Evolutionary conservation across 2,888 invertebrate genomes (phyloP).

Genomic region (Teleiodes luculella): DNA sequence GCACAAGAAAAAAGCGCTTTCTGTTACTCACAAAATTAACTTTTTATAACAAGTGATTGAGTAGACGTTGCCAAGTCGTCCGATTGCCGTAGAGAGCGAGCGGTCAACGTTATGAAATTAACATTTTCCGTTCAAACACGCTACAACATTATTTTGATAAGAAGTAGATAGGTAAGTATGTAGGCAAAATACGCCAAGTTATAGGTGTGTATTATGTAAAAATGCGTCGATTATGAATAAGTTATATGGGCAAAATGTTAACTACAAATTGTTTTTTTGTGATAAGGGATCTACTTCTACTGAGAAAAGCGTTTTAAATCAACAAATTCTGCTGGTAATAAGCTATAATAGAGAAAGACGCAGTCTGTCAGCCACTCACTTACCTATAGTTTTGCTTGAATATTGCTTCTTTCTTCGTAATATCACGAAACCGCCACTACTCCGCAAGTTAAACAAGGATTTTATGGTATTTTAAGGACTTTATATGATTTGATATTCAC

Average conservation of each 20-base stretch:
- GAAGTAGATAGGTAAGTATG: constrained; percentile 26
- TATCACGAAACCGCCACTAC: constrained; percentile 68
- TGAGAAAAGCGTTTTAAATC: constrained; percentile 46
- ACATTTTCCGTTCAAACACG: constrained; percentile 46
- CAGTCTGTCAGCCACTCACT: constrained; percentile 73
- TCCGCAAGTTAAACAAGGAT: constrained; percentile 51
- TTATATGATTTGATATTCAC: constrained; percentile 72
- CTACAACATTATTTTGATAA: constrained; percentile 41
- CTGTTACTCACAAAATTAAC: constrained; percentile 49
- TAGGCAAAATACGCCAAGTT: background rate
- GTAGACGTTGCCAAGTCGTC: constrained; percentile 63
- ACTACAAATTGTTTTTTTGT: constrained; percentile 27
- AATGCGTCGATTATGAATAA: constrained; percentile 36
- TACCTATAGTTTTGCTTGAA: constrained; percentile 71
- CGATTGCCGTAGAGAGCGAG: constrained; percentile 46
- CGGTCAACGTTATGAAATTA: constrained; percentile 61
- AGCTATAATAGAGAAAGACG: constrained; percentile 69
- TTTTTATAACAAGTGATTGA: constrained; percentile 49
- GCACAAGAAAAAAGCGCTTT: constrained; percentile 50
- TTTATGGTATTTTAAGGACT: constrained; percentile 75
- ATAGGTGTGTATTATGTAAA: constrained; percentile 2
- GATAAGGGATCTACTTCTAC: constrained; percentile 28
- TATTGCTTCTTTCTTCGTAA: constrained; percentile 58
- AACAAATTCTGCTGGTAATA: constrained; percentile 47
- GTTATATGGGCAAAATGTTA: constrained; percentile 43